Percentiles rank a stretch among this genome's conserved stretches.
Evolutionary conservation across 2,797 vertebrate species (phyloP).

Genomic region (Chelonia mydas): DNA sequence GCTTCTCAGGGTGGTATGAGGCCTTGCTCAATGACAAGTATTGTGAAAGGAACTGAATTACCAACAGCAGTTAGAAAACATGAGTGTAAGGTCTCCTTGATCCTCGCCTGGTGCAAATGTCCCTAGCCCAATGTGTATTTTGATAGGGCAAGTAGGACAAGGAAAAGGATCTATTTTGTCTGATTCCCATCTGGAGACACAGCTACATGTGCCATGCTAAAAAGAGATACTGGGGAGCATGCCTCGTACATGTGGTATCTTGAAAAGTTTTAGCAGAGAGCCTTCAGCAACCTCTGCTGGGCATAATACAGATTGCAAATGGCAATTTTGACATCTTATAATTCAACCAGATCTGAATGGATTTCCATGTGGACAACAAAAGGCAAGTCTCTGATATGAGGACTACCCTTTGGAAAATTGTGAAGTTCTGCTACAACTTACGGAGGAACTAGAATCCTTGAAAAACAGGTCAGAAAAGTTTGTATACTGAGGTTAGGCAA

Average conservation of each 20-base stretch:
- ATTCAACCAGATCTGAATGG: background rate
- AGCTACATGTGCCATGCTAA: background rate
- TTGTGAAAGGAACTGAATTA: background rate
- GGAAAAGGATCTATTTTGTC: background rate
- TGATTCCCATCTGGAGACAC: background rate
- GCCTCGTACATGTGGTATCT: background rate
- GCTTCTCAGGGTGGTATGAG: background rate
- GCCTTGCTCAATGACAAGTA: background rate
- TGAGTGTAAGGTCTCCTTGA: background rate
- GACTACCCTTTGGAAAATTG: background rate
- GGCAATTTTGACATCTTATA: background rate
- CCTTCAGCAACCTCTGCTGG: background rate
- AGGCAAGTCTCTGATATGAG: background rate
- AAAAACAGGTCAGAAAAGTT: background rate
- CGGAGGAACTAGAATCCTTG: background rate
- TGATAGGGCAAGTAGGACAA: background rate
- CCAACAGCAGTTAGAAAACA: background rate
- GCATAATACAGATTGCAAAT: background rate
- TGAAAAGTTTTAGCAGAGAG: background rate
- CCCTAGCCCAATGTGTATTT: background rate
- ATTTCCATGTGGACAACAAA: background rate
- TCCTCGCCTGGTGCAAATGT: background rate
- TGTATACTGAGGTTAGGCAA: background rate
- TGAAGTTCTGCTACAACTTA: background rate
- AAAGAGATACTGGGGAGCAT: background rate